Percentiles rank a stretch among this genome's conserved stretches.
Evolutionary conservation across 2,888 invertebrate genomes (phyloP).

Genomic region (Netelia virgata): DNA sequence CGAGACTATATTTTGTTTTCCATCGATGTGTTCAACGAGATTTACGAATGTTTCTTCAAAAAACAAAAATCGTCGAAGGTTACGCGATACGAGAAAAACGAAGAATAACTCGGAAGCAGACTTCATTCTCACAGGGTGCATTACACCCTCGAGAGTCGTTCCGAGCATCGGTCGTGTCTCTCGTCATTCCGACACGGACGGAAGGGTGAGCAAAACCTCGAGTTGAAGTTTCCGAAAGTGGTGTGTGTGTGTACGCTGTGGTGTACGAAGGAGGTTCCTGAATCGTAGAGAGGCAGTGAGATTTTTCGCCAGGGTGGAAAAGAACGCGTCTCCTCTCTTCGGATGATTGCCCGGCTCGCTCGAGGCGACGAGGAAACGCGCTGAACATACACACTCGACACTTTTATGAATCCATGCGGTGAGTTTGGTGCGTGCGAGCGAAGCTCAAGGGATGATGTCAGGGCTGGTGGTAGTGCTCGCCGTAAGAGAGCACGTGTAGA

Average conservation of each 20-base stretch:
- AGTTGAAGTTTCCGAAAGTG: conserved; percentile 40
- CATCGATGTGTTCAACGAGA: too few species aligned
- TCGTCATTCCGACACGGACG: conserved; percentile 1
- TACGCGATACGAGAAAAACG: too few species aligned
- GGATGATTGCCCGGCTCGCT: conserved; percentile 74
- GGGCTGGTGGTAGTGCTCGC: conserved; percentile 29
- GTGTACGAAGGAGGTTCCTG: conserved; percentile 17
- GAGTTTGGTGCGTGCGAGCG: conserved; percentile 69
- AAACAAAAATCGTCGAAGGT: too few species aligned
- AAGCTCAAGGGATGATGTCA: conserved; percentile 30
- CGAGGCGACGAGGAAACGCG: conserved; percentile 65
- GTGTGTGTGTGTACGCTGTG: conserved; percentile 45
- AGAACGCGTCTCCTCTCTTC: conserved; percentile 69
- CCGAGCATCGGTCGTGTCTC: conserved; percentile 23
- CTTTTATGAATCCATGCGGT: conserved; percentile 23
- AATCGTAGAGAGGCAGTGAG: conserved; percentile 21
- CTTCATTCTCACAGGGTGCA: conserved; percentile 55
- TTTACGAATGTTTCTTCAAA: too few species aligned
- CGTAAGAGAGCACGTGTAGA: conserved; percentile 54
- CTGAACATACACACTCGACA: conserved; percentile 49
- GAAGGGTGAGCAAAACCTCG: conserved; percentile 37
- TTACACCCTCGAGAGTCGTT: conserved; percentile 59
- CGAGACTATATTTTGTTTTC: too few species aligned
- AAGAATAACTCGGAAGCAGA: neutral
- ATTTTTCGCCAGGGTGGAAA: conserved; percentile 47